phyloP scores from a whole-genome alignment of 2,888 invertebrate genomes.

The Hedya salicella region DNA sequence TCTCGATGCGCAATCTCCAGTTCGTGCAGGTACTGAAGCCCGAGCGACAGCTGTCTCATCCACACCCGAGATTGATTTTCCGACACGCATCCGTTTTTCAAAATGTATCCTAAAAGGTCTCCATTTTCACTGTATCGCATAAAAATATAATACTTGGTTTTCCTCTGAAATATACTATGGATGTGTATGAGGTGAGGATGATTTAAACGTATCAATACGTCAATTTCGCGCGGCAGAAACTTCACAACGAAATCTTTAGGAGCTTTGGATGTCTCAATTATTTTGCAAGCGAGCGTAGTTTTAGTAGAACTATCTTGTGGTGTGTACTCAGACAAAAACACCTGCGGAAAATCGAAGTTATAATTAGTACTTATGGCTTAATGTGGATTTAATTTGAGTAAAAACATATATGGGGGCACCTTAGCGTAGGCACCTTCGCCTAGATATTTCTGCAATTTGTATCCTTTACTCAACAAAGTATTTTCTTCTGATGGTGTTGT shows the following conservation, averaged over 20 bases:
- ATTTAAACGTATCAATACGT: slow-evolving; percentile 89
- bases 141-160: slow-evolving; percentile 90
- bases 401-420: slow-evolving; percentile 70
- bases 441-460: slow-evolving; percentile 86
- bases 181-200: slow-evolving; percentile 93
- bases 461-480: slow-evolving; percentile 83
- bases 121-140: slow-evolving; percentile 92
- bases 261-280: slow-evolving; percentile 89
- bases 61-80: slow-evolving; percentile 89
- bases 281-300: slow-evolving; percentile 87
- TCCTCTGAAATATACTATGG: slow-evolving; percentile 90
- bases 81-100: slow-evolving; percentile 87
- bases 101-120: slow-evolving; percentile 89
- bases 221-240: slow-evolving; percentile 93
- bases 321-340: slow-evolving; percentile 72
- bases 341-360: slow-evolving; percentile 55
- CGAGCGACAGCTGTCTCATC: slow-evolving; percentile 88
- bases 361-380: too few species aligned
- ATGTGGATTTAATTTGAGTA: not conserved
- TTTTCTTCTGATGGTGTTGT: slow-evolving; percentile 76
- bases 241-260: slow-evolving; percentile 91
- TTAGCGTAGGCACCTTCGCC: slow-evolving; percentile 93
- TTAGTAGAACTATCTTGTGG: slow-evolving; percentile 64
- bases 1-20: slow-evolving; percentile 91
- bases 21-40: slow-evolving; percentile 89